Evolutionary conservation across 2,888 invertebrate species (phyloP), one percentile per base, ranked within the genome.

Genomic region (Mesoligia furuncula): DNA sequence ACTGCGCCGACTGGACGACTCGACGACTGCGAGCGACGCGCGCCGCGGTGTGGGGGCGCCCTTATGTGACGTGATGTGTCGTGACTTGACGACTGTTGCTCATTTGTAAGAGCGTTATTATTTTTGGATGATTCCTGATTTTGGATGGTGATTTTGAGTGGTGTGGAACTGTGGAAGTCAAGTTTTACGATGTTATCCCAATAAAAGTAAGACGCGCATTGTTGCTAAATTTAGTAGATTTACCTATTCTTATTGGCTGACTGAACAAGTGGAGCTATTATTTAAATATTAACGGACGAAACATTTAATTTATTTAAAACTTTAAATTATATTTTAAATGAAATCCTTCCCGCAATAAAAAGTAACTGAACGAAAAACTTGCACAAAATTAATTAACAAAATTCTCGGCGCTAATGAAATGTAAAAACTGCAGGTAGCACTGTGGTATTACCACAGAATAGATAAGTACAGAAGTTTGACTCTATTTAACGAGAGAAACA

Each of bases 351-450:
- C 51, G 57, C 62, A 79, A 75, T 75, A 71, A 73, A 73, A 77
- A 83, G 61, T 66, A 83, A 66, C 31, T n/a, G 65, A n/a, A 76
- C 71, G 71, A 70, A 73, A 83, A 85, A 80, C 72, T 83, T 73
- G 20, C 64, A 75, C 77, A 67, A 78, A 85, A 85, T 83, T 76
- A 77, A 83, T 85, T 74, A 80, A 85, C 64, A 73, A 75, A 85
- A 73, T 80, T 75, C 80, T 77, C 82, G 57, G 64, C 45, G 68
- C 64, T 71, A 80, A 85, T 83, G 77, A 83, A 80, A 78, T 83
- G 80, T 83, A 85, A 85, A 85, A 85, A 72, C 66, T 85, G 75
- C 73, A 79, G 81, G 83, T 77, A 72, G 36, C 39, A 31, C 39
- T 31, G 75, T 62, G 59, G 15, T 31, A 2, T 11, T 8, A 4